Evolutionary conservation across 1,140 invertebrate genomes (phyloP), one percentile per base, ranked within the genome.

Genomic region (Medauroidea extradentata): DNA sequence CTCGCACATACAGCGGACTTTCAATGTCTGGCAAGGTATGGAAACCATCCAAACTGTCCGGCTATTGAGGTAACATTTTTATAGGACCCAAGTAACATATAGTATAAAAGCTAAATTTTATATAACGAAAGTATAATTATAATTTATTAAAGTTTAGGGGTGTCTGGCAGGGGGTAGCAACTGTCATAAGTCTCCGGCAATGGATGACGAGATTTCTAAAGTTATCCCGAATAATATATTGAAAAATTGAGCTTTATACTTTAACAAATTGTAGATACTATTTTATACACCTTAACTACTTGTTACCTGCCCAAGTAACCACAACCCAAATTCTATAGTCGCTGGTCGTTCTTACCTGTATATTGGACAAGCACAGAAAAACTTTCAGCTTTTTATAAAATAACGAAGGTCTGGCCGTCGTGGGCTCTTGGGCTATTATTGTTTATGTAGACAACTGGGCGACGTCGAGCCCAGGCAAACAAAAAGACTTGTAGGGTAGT

Each of bases 111-210:
- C 59, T 46, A 66, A 44, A n/a, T 66, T 63, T 65, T 63, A 63
- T 66, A 53, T 66, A 63, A 63, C 57, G 60, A 53, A 63, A 64
- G 60, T 65, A 63, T 1, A 66, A 58, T 64, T 66, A 60, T 39
- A 60, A 57, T 59, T 64, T 59, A 51, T 60, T 60, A 46, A 48
- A 64, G 38, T 52, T 64, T 64, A 65, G 39, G 63, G 59, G 53
- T 65, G 29, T 65, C 63, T 51, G 64, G 54, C 53, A 50, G 38
- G 27, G 52, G 52, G 54, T 65, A 50, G 61, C 43, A 44, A 63
- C 48, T 61, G n/a, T n/a, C 16, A 19, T 57, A 57, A 65, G 41
- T 62, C 58, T 64, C 64, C 53, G 60, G 56, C 63, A 65, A 65
- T 64, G 56, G 41, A 59, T 62, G 38, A 62, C 51, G 57, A 27